A percentile compares a stretch with the other conserved stretches of the same genome.
Conservation (phyloP, 2,888 invertebrate genomes). For the Cataglyphis rosenhaueri region DNA sequence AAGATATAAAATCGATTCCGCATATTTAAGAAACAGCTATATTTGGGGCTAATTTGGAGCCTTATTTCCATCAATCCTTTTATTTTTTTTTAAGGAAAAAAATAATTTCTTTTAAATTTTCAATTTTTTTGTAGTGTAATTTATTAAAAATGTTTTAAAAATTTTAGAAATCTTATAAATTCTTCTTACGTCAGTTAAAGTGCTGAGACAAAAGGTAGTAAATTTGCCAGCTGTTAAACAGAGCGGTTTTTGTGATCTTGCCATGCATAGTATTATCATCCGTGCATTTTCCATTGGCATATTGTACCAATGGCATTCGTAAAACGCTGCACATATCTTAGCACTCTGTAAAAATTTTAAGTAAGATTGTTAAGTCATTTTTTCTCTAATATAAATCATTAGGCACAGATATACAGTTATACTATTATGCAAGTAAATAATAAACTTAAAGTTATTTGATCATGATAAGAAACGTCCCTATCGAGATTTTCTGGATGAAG, state of each 20-base stretch:
- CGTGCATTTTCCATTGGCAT: constrained; percentile 83
- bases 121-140: background rate
- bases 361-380: background rate
- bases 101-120: background rate
- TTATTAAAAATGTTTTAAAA: background rate
- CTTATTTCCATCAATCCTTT: no score
- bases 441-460: background rate
- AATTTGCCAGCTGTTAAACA: constrained; percentile 87
- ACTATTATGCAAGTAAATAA: background rate
- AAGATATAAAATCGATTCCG: no score
- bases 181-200: constrained; percentile 86
- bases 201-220: constrained; percentile 86
- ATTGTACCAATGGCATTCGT: constrained; percentile 86
- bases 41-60: no score
- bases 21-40: background rate
- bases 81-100: background rate
- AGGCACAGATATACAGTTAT: background rate
- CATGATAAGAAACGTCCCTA: no score
- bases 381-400: background rate
- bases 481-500: no score
- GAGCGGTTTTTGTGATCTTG: constrained; percentile 86
- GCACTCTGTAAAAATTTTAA: constrained; percentile 84
- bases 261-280: constrained; percentile 86
- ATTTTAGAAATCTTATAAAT: background rate
- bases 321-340: constrained; percentile 86